These are phyloP conservation scores for Charina bottae DNA, from an alignment of 2,113 vertebrate genomes.

Conservation along the genomic window DNA sequence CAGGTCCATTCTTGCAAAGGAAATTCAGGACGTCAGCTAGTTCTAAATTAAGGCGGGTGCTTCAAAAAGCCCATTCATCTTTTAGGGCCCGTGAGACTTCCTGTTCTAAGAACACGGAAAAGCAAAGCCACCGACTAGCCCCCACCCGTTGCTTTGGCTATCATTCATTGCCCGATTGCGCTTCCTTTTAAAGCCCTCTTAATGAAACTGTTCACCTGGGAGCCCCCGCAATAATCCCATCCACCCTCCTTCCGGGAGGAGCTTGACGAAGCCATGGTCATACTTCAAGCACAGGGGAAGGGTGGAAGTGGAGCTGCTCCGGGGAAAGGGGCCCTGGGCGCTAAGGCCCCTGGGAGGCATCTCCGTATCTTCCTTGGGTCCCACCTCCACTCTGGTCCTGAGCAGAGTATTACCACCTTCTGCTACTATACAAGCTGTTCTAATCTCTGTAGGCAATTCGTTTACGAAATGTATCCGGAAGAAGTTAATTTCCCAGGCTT, in stretches of 20 bases:
- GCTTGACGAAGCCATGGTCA: fast-evolving
- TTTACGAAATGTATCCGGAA: background rate
- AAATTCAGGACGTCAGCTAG: fast-evolving
- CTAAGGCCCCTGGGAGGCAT: background rate
- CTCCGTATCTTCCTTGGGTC: too few species aligned
- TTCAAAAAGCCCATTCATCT: background rate
- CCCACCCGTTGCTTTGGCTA: fast-evolving
- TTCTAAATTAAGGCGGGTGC: background rate
- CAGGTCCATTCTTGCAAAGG: background rate
- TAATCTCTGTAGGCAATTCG: background rate
- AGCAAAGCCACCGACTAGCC: too few species aligned
- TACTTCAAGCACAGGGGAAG: background rate
- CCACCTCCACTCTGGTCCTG: background rate
- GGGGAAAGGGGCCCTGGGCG: too few species aligned
- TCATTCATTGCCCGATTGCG: fast-evolving
- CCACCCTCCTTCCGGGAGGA: fast-evolving
- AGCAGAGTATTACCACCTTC: background rate
- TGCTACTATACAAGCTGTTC: background rate
- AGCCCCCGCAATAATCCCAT: background rate
- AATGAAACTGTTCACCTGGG: background rate
- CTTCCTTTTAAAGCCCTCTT: background rate
- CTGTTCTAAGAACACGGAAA: background rate
- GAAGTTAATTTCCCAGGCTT: background rate
- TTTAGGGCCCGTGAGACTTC: background rate
- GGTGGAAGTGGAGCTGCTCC: too few species aligned